Evolutionary conservation across 2,113 vertebrate genomes (phyloP).

Genomic region (Equus przewalskii): DNA sequence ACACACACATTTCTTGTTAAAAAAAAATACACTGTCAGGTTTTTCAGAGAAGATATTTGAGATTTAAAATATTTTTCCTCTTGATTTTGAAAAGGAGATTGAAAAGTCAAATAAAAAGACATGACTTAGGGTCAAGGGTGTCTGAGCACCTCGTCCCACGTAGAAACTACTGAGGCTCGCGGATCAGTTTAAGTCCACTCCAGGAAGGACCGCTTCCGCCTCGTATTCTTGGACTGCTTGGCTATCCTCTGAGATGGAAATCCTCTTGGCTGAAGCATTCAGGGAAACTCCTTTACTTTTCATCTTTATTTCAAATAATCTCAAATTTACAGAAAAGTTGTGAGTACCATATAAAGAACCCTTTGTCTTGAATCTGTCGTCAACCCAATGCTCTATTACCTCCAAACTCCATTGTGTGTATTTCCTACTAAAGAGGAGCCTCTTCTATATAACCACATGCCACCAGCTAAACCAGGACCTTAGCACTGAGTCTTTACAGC

Average conservation of each 20-base stretch:
- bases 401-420: not conserved
- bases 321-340: not conserved
- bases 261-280: not conserved
- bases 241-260: not conserved
- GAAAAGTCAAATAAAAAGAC: constrained; percentile 43
- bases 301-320: not conserved
- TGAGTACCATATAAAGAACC: not conserved
- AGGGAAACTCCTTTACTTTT: not conserved
- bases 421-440: not conserved
- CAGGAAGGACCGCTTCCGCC: not conserved
- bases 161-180: fast-evolving
- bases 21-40: not conserved
- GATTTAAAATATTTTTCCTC: constrained; percentile 31
- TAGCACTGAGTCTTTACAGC: not conserved
- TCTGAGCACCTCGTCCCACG: not conserved
- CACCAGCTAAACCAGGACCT: not conserved
- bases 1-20: not conserved
- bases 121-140: not conserved
- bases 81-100: constrained; percentile 6
- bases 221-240: fast-evolving
- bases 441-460: not conserved
- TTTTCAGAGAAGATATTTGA: not conserved
- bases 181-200: not conserved
- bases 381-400: not conserved
- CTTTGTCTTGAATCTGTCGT: not conserved